Conservation (phyloP, 2,888 invertebrate species). For the Trachelus tabidus region DNA sequence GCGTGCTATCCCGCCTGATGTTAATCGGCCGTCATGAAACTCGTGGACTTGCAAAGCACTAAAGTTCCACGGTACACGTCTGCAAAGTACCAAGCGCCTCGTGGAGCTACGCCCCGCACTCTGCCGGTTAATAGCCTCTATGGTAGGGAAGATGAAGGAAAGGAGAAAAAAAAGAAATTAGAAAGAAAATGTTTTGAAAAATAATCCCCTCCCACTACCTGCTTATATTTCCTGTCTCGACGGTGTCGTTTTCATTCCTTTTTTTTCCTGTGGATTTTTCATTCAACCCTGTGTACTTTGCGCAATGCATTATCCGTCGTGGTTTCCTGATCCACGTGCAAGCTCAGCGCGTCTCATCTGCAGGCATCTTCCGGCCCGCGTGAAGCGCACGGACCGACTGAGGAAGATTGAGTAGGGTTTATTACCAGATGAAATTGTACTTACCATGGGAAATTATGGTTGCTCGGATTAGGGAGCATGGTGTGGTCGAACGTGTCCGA, state of each 20-base stretch:
- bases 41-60: conserved; percentile 23
- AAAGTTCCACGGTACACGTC: conserved; percentile 10
- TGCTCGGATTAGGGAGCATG: not conserved
- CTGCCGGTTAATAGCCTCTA: not conserved
- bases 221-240: not conserved
- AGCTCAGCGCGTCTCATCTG: not conserved
- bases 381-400: not conserved
- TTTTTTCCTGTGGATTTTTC: not conserved
- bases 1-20: conserved; percentile 20
- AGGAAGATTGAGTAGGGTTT: not conserved
- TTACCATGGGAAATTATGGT: not conserved
- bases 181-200: not conserved
- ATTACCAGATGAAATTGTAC: not conserved
- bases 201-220: not conserved
- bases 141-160: not conserved
- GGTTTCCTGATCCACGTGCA: not conserved
- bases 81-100: not conserved
- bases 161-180: not conserved
- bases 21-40: conserved; percentile 27
- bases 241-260: not conserved
- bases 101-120: not conserved
- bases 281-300: not conserved
- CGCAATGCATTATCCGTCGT: not conserved
- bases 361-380: not conserved
- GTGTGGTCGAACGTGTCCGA: not conserved